phyloP scores from a whole-genome alignment of 2,113 vertebrate species.

The Pseudopodoces humilis region DNA sequence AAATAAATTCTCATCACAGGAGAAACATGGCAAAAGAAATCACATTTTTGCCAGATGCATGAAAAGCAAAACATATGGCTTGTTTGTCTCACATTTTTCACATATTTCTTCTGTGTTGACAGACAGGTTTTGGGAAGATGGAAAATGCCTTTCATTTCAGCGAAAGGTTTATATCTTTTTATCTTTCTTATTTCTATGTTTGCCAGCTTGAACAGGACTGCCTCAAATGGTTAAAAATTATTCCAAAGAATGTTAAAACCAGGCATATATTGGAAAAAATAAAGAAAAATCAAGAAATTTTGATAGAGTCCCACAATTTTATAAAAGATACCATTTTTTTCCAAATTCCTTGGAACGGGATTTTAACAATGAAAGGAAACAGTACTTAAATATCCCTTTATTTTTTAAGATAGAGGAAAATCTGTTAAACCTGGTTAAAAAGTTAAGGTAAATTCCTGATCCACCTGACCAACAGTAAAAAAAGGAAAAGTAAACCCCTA shows the following conservation, averaged over 20 bases:
- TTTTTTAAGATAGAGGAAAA: not conserved
- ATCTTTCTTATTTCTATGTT: not conserved
- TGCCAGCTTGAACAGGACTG: not conserved
- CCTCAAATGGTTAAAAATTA: not conserved
- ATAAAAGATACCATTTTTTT: not conserved
- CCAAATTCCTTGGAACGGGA: not conserved
- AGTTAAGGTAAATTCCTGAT: not conserved
- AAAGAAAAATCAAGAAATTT: not conserved
- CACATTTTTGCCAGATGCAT: slow-evolving; percentile 57
- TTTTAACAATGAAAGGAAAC: not conserved
- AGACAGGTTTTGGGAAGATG: slow-evolving; percentile 33
- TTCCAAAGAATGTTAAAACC: not conserved
- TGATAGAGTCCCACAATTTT: not conserved
- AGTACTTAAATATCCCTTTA: not conserved
- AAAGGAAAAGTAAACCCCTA: not conserved
- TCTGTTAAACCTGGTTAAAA: not conserved
- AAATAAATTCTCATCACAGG: slow-evolving; percentile 46
- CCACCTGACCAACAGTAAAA: not conserved
- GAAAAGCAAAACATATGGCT: slow-evolving; percentile 64
- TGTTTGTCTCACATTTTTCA: slow-evolving; percentile 54
- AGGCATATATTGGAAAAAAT: not conserved
- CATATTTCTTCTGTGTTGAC: slow-evolving; percentile 47
- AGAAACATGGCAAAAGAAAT: slow-evolving; percentile 55
- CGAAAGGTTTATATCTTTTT: not conserved
- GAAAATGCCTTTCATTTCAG: slow-evolving; percentile 25